Evolutionary conservation across 2,113 vertebrate genomes (phyloP).

Genomic region (Pterocles burchelli): DNA sequence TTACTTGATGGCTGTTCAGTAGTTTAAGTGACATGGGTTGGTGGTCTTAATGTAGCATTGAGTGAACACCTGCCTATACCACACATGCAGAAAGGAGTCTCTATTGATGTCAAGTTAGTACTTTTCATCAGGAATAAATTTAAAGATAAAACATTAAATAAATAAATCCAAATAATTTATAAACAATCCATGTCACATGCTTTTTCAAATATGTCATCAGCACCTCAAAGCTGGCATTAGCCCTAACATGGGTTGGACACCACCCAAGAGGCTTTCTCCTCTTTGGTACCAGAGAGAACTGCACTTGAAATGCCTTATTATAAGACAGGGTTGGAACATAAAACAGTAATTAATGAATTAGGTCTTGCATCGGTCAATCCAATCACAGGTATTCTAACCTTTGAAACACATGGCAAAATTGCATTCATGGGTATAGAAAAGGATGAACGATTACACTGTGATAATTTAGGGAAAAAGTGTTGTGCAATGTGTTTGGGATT

Average conservation of each 20-base stretch:
- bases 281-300: neutral
- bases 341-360: neutral
- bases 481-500: neutral
- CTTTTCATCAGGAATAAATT: neutral
- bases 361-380: neutral
- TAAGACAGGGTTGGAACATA: neutral
- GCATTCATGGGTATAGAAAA: neutral
- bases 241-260: neutral
- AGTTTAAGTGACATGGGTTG: neutral
- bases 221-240: neutral
- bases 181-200: neutral
- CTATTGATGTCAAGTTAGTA: neutral
- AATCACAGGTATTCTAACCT: neutral
- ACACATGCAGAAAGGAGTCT: neutral
- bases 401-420: neutral
- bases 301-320: neutral
- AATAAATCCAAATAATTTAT: neutral
- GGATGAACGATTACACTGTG: neutral
- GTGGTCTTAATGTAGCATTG: neutral
- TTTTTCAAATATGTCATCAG: neutral
- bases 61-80: neutral
- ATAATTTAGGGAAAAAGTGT: neutral
- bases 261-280: neutral
- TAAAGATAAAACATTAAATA: neutral
- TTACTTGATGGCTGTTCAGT: slow-evolving; percentile 18